Evolutionary conservation across 2,888 invertebrate genomes (phyloP), one percentile per base, ranked within the genome.

Genomic region (Hemaris fuciformis): DNA sequence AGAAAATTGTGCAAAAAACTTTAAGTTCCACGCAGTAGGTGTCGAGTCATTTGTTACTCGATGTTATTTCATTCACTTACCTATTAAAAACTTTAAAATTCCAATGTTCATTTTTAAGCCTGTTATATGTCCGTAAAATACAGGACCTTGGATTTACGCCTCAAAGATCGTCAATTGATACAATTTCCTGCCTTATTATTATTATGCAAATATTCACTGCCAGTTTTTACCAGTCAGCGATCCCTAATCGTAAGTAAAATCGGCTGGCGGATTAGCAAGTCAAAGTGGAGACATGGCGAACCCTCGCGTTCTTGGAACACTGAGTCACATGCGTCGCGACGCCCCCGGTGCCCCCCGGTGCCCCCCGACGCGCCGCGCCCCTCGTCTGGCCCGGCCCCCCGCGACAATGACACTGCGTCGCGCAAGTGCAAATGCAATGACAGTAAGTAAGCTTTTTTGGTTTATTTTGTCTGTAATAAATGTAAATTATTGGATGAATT

Each of bases 301-400:
- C 57, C 53, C 57, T 61, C 46, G 58, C 71, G 73, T 77, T 80
- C 75, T 71, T 69, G 74, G 77, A 74, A 77, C 23, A 61, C 63
- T 81, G 80, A 81, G 67, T 83, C 82, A 84, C 80, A 84, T 56
- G 67, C 69, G 75, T 74, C 71, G 74, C 74, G 75, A 71, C 75
- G 72, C 59, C 57, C 66, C 67, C 60, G 64, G 43, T 61, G 56
- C 34, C 43, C 63, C 48, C 57, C 68, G 7, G 10, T 6, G 53
- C 66, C 71, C 56, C 61, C 25, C n/a, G n/a, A 20, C 42, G 8
- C 23, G 41, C 45, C 43, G 64, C 76, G 48, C 25, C 34, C 60
- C 31, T 34, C 22, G 75, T 75, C 77, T 77, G 75, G 69, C 70
- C 64, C n/a, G n/a, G 7, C 66, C 76, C 75, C 66, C 66, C 64